Conservation (phyloP, 2,113 vertebrate genomes). For the Lipotes vexillifer region DNA sequence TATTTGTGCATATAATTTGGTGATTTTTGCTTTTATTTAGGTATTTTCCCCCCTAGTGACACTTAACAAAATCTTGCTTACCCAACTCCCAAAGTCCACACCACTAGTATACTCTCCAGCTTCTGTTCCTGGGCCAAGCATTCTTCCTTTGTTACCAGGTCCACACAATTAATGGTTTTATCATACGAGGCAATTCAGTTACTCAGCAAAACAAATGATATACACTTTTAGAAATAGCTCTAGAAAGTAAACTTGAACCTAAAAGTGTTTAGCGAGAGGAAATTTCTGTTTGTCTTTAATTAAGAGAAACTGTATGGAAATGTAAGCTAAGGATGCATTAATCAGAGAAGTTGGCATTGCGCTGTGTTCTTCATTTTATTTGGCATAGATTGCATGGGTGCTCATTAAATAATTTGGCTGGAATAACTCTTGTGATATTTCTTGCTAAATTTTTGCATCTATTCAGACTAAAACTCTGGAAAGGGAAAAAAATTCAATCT, state of each 20-base stretch:
- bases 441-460: slow-evolving; percentile 20
- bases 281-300: slow-evolving; percentile 76
- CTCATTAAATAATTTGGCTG: slow-evolving; percentile 66
- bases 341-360: slow-evolving; percentile 66
- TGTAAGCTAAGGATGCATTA: slow-evolving; percentile 62
- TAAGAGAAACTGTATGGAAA: slow-evolving; percentile 76
- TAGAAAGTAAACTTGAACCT: slow-evolving; percentile 66
- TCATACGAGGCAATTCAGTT: slow-evolving; percentile 68
- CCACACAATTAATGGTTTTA: slow-evolving; percentile 72
- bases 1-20: background rate
- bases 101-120: background rate
- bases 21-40: background rate
- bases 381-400: slow-evolving; percentile 61
- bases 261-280: slow-evolving; percentile 66
- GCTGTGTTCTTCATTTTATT: slow-evolving; percentile 66
- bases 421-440: slow-evolving; percentile 60
- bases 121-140: background rate
- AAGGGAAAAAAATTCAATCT: background rate
- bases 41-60: background rate
- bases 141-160: slow-evolving; percentile 72
- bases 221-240: slow-evolving; percentile 58
- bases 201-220: slow-evolving; percentile 73
- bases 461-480: background rate
- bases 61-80: background rate
- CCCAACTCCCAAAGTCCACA: background rate